phyloP scores from a whole-genome alignment of 1,140 invertebrate species.

The Gryon sp. region DNA sequence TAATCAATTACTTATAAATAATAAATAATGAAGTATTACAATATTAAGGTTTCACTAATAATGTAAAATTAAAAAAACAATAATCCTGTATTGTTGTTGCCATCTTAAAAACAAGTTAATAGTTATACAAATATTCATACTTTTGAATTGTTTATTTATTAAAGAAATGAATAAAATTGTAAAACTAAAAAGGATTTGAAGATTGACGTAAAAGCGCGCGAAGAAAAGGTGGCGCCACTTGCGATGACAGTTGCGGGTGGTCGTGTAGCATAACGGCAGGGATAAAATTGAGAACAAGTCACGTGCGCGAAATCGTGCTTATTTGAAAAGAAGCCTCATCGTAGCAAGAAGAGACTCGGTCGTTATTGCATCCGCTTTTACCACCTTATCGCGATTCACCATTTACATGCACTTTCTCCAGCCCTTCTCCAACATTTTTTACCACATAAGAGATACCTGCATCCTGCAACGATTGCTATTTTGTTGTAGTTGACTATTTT shows the following conservation, averaged over 20 bases:
- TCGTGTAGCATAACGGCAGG: slow-evolving; percentile 15
- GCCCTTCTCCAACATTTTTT: slow-evolving; percentile 2
- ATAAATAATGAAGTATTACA: too few relatives aligned
- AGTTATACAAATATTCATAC: too few relatives aligned
- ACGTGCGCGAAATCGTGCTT: slow-evolving; percentile 44
- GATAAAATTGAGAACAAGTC: slow-evolving; percentile 36
- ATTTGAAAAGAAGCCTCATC: slow-evolving; percentile 18
- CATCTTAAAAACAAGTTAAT: too few relatives aligned
- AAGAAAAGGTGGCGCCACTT: slow-evolving; percentile 34
- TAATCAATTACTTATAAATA: too few relatives aligned
- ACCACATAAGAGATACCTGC: slow-evolving; percentile 12
- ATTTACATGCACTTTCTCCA: slow-evolving; percentile 38
- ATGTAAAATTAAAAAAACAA: too few relatives aligned
- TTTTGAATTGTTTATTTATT: too few relatives aligned
- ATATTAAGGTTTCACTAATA: too few relatives aligned
- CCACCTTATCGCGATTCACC: slow-evolving; percentile 31
- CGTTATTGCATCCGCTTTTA: slow-evolving; percentile 41
- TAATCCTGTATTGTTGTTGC: too few relatives aligned
- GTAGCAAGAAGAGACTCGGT: slow-evolving; percentile 22
- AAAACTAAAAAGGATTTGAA: too few relatives aligned
- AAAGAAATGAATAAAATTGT: too few relatives aligned
- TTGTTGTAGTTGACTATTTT: too few relatives aligned
- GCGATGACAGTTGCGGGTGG: slow-evolving; percentile 11
- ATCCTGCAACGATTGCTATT: slow-evolving; percentile 15
- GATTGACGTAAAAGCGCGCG: too few relatives aligned